A percentile compares a stretch with the other conserved stretches of the same genome.
phyloP scores from a whole-genome alignment of 2,797 vertebrate genomes.

The Tragopan temminckii region DNA sequence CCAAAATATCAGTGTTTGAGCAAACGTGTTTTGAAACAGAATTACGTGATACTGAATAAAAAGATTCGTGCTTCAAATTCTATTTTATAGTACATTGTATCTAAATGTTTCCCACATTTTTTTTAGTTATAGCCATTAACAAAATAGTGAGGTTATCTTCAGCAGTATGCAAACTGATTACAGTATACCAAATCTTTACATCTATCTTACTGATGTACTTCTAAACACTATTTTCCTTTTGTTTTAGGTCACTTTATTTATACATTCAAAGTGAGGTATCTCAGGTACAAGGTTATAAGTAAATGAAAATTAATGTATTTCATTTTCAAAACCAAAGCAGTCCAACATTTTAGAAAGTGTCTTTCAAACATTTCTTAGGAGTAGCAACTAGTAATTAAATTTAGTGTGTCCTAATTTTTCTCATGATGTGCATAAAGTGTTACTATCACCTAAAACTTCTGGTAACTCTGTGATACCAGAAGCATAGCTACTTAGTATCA shows the following conservation, averaged over 20 bases:
- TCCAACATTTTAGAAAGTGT: background rate
- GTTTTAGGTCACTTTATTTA: background rate
- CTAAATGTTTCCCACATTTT: background rate
- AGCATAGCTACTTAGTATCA: background rate
- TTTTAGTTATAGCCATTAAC: background rate
- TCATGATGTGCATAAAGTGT: background rate
- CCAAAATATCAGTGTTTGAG: background rate
- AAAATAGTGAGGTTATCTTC: background rate
- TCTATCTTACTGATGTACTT: background rate
- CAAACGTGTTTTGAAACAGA: conserved; percentile 39
- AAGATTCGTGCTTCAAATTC: background rate
- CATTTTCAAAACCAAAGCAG: background rate
- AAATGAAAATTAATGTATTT: background rate
- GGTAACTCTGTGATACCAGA: background rate
- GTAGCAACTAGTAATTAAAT: background rate
- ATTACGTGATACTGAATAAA: background rate
- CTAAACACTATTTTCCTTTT: background rate
- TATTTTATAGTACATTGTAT: background rate
- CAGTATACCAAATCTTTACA: background rate
- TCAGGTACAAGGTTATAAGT: background rate
- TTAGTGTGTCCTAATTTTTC: background rate
- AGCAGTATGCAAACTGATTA: background rate
- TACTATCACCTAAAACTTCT: background rate
- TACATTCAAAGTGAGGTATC: background rate
- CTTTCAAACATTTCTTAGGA: background rate